Base-by-base conservation (phyloP, 2,113 vertebrate genomes). In the Chrysochloris asiatica region DNA sequence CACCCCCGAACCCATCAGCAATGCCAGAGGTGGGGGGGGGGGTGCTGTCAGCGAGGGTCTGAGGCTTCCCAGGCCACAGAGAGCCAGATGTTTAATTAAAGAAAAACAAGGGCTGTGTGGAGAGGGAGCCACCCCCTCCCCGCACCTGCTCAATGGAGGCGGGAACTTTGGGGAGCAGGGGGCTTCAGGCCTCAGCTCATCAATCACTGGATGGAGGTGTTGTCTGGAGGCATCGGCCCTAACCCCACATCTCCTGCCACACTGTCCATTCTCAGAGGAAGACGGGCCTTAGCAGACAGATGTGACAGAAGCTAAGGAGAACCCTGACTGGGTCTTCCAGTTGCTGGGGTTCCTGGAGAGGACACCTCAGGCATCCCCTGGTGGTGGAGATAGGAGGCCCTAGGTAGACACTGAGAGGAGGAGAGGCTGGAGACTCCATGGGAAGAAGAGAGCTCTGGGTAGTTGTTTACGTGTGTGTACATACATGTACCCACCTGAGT, bases 51-150 rank as follows among this genome's bases (percentile, higher is more conserved):
- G 90, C 95, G 33, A 95, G 93, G 95, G 95, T 71, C 95, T 96
- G 96, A 97, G 92, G 90, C 95, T 95, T 96, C 96, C 96, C 97
- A 97, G 92, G 94, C 93, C 93, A 90, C 95, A 96, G 94, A 96
- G 73, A 96, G 94, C 97, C 97, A 97, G 96, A 96, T 97, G 97
- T 97, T 97, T 96, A 97, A 97, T 97, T 97, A 97, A 97, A 97
- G 93, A 94, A 96, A 96, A 97, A 96, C 95, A 96, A 96, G 94
- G 89, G 76, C 86, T 94, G 67, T 61, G 38, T 5, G 43, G 88
- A 92, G 93, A 90, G 83, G 84, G 59, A 93, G 52, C 50, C 78
- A 92, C 88, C 92, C 73, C 92, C 54, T 22, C 54, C 59, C 59
- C 59, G 24, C 94, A 97, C 97, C 96, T 97, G 97, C 95, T 97